A percentile compares a stretch with the other conserved stretches of the same genome.
These are phyloP conservation scores for Cataglyphis altisquamis DNA, from an alignment of 2,888 invertebrate species.

Conservation along the genomic window DNA sequence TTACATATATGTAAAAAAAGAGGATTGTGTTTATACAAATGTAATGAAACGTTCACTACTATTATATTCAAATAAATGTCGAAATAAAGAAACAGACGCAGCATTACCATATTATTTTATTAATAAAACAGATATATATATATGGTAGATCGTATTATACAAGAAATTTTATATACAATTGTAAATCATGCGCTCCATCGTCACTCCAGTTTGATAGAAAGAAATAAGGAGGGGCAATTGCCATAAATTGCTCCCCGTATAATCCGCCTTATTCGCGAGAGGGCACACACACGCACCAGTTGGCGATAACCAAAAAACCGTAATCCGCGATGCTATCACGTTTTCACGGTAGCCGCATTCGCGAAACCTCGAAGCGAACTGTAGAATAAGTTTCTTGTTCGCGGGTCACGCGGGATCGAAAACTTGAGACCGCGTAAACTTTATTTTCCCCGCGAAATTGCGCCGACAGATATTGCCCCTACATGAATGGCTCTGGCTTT, in stretches of 20 bases:
- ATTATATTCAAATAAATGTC: constrained; percentile 4
- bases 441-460: constrained; percentile 36
- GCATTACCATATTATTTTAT: not conserved
- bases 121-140: not conserved
- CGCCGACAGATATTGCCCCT: constrained; percentile 45
- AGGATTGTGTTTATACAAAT: constrained; percentile 6
- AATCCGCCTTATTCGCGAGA: constrained; percentile 26
- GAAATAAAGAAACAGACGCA: not conserved
- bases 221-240: constrained; percentile 29
- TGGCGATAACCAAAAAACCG: constrained; percentile 31
- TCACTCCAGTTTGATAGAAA: constrained; percentile 2
- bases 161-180: not conserved
- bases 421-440: constrained; percentile 36
- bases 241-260: not conserved
- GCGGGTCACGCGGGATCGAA: constrained; percentile 40
- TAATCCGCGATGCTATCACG: constrained; percentile 26
- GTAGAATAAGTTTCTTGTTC: constrained; percentile 43
- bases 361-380: constrained; percentile 39
- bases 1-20: not conserved
- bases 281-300: constrained; percentile 14
- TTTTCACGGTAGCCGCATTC: not conserved
- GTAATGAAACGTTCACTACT: not conserved
- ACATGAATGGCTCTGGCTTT: not conserved
- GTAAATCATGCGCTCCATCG: not conserved
- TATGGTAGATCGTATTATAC: not conserved